Percentiles rank a stretch among this genome's conserved stretches.
phyloP scores from a whole-genome alignment of 2,888 invertebrate genomes.

The Hydrotaea cyrtoneurina region DNA sequence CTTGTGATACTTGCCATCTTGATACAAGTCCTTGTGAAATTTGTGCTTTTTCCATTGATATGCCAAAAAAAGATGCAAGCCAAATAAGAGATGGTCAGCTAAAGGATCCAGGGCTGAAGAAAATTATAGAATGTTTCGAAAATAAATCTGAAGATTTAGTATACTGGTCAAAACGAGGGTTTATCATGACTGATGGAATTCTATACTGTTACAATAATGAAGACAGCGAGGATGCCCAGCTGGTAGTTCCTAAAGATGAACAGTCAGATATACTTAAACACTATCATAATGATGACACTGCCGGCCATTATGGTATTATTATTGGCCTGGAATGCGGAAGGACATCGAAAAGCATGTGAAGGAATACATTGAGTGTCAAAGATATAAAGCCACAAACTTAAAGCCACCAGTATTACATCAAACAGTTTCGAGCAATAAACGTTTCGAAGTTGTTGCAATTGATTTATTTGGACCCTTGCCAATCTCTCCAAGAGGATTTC shows the following conservation, averaged over 20 bases:
- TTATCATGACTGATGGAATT: background rate
- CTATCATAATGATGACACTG: conserved; percentile 11
- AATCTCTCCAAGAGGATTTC: no score
- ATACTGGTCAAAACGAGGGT: conserved; percentile 40
- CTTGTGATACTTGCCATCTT: no score
- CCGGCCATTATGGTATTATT: background rate
- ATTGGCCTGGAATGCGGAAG: conserved; percentile 21
- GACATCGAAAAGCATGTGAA: conserved; percentile 15
- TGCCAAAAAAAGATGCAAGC: conserved; percentile 14
- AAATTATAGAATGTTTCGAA: conserved; percentile 35
- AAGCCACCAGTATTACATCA: no score
- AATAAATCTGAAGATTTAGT: conserved; percentile 27
- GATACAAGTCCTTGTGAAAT: conserved; percentile 6
- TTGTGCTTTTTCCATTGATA: conserved; percentile 32
- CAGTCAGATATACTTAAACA: background rate
- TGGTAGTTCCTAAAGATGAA: conserved; percentile 37
- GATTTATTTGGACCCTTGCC: no score
- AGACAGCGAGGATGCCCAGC: conserved; percentile 59
- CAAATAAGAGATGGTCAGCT: conserved; percentile 24
- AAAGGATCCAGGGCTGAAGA: conserved; percentile 26
- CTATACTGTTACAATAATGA: background rate
- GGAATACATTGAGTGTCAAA: no score
- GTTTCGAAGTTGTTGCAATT: no score
- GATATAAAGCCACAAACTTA: no score
- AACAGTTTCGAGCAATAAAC: no score